Conservation (phyloP, 2,113 vertebrate species). For the Cathartes aura region DNA sequence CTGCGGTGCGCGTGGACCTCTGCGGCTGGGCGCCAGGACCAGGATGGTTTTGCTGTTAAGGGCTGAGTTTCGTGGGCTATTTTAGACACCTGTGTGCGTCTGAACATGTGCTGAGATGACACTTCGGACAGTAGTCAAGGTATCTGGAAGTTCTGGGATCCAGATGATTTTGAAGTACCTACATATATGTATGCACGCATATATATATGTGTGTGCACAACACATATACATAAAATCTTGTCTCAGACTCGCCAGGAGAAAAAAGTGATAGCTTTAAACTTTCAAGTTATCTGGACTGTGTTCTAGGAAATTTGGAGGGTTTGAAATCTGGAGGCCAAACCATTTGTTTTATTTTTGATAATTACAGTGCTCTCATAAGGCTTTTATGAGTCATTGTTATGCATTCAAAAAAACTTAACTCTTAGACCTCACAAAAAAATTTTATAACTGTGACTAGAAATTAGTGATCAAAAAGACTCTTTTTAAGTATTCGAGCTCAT, state of each 20-base stretch:
- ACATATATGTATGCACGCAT: accelerated
- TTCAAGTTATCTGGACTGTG: not conserved
- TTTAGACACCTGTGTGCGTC: not conserved
- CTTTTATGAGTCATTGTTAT: not conserved
- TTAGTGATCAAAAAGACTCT: not conserved
- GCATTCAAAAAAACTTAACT: not conserved
- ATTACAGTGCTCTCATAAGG: not conserved
- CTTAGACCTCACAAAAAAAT: not conserved
- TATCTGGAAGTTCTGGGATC: not conserved
- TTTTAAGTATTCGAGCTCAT: not conserved
- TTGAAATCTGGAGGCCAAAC: not conserved
- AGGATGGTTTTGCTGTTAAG: not conserved
- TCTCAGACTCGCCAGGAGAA: not conserved
- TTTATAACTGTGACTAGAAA: not conserved
- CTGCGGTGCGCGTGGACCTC: accelerated
- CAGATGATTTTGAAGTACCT: not conserved
- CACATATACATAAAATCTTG: not conserved
- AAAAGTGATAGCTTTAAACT: not conserved
- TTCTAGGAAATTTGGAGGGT: not conserved
- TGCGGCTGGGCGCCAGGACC: no score
- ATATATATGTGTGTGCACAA: not conserved
- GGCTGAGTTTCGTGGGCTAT: not conserved
- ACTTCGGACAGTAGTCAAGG: not conserved
- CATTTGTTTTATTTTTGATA: not conserved
- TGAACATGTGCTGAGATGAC: not conserved